Evolutionary conservation across 1,140 invertebrate species (phyloP).

Genomic region (Dendrolimus kikuchii): DNA sequence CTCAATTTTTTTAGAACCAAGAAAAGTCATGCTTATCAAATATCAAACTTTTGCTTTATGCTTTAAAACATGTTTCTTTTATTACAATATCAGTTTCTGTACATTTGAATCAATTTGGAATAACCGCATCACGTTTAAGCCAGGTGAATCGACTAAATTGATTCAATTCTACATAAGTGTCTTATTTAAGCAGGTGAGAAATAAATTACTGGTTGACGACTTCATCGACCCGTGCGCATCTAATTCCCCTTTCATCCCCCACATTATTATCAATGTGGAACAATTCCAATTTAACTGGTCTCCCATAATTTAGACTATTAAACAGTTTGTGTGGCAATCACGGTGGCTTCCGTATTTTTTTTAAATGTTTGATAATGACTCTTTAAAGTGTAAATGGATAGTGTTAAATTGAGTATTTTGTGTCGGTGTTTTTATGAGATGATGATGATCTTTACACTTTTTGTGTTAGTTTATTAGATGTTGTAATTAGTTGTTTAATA

Average conservation of each 20-base stretch:
- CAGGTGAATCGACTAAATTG: slow-evolving; percentile 14
- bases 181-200: slow-evolving; percentile 35
- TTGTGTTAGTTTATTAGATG: neutral
- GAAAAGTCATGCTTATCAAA: too few species aligned
- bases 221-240: slow-evolving; percentile 47
- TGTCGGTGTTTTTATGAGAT: slow-evolving; percentile 17
- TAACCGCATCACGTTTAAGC: slow-evolving; percentile 15
- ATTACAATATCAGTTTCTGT: too few species aligned
- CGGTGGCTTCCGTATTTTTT: slow-evolving; percentile 25
- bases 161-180: slow-evolving; percentile 1
- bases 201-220: slow-evolving; percentile 27
- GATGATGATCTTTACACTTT: neutral
- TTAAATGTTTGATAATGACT: slow-evolving; percentile 6
- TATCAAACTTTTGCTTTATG: too few species aligned
- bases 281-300: slow-evolving; percentile 21
- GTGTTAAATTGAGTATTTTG: slow-evolving; percentile 38
- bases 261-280: slow-evolving; percentile 14
- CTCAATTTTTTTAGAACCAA: too few species aligned
- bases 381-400: slow-evolving; percentile 23
- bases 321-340: slow-evolving; percentile 24
- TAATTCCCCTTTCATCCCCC: slow-evolving; percentile 27
- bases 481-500: too few species aligned
- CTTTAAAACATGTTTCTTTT: too few species aligned
- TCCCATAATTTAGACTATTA: slow-evolving; percentile 16
- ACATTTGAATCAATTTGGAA: neutral